Conservation (phyloP, 2,888 invertebrate species). For the Acleris emargana region DNA sequence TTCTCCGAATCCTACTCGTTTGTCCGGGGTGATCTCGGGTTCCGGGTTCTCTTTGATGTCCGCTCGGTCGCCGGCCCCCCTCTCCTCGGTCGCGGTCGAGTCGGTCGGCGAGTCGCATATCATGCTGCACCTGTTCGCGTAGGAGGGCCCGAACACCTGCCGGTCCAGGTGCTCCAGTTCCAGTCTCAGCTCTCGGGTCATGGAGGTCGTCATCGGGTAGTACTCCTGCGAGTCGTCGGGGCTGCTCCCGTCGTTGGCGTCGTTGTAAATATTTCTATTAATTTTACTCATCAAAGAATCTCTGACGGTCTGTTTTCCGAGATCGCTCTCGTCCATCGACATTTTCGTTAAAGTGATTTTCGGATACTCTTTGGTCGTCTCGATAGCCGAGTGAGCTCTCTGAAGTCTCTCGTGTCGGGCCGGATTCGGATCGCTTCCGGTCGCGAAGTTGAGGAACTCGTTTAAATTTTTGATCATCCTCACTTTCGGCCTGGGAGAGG, state of each 20-base stretch:
- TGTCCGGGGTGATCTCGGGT: conserved; percentile 51
- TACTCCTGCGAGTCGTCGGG: conserved; percentile 93
- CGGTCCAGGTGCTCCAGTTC: conserved; percentile 93
- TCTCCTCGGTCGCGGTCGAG: conserved; percentile 73
- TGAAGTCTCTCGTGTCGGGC: conserved; percentile 62
- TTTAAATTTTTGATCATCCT: conserved; percentile 90
- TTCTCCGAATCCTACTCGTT: conserved; percentile 47
- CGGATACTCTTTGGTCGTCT: conserved; percentile 63
- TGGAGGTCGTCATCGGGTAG: conserved; percentile 94
- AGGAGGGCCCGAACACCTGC: conserved; percentile 88
- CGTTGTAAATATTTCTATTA: conserved; percentile 58
- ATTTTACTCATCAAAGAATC: conserved; percentile 56
- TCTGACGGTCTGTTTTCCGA: conserved; percentile 50
- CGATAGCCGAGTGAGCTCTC: conserved; percentile 67
- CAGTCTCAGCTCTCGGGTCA: conserved; percentile 91
- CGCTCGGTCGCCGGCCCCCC: conserved; percentile 55
- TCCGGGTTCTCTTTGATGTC: conserved; percentile 55
- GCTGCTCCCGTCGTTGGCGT: conserved; percentile 85
- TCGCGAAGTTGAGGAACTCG: conserved; percentile 91
- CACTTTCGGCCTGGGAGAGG: conserved; percentile 65
- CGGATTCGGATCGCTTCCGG: conserved; percentile 80
- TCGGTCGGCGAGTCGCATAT: conserved; percentile 74
- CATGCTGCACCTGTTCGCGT: conserved; percentile 67
- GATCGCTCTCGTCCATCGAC: conserved; percentile 62
- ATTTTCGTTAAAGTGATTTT: conserved; percentile 69